Conservation (phyloP, 1,140 invertebrate genomes). For the Pomacea maculata region DNA sequence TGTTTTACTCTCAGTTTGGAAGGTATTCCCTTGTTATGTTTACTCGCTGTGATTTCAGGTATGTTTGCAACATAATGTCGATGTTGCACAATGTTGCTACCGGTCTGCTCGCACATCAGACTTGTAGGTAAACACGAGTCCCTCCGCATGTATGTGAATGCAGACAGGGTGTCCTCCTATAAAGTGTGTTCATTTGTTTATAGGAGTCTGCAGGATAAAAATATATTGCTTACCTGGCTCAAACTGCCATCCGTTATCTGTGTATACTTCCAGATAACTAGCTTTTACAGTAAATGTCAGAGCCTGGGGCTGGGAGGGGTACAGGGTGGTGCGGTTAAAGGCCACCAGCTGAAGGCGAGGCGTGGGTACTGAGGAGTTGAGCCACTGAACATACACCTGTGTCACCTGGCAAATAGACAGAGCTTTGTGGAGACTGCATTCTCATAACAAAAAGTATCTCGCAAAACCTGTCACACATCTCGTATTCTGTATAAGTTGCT, state of each 20-base stretch:
- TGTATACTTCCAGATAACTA: conserved; percentile 16
- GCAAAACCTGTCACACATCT: background rate
- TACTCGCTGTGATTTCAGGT: too few species aligned
- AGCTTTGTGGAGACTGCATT: background rate
- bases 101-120: too few species aligned
- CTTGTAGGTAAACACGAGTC: too few species aligned
- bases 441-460: background rate
- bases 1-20: too few species aligned
- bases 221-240: background rate
- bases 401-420: conserved; percentile 6
- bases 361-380: background rate
- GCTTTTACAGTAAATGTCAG: background rate
- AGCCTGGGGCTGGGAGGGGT: background rate
- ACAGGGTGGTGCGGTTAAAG: background rate
- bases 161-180: too few species aligned
- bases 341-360: conserved; percentile 21
- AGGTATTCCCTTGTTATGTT: too few species aligned
- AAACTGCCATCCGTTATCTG: background rate
- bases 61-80: too few species aligned
- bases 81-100: too few species aligned
- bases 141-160: too few species aligned
- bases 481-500: background rate
- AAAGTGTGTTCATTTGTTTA: too few species aligned
- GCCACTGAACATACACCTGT: conserved; percentile 21
- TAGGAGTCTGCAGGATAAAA: background rate